Percentiles rank a stretch among this genome's conserved stretches.
phyloP scores from a whole-genome alignment of 2,113 vertebrate species.

The Bungarus multicinctus region DNA sequence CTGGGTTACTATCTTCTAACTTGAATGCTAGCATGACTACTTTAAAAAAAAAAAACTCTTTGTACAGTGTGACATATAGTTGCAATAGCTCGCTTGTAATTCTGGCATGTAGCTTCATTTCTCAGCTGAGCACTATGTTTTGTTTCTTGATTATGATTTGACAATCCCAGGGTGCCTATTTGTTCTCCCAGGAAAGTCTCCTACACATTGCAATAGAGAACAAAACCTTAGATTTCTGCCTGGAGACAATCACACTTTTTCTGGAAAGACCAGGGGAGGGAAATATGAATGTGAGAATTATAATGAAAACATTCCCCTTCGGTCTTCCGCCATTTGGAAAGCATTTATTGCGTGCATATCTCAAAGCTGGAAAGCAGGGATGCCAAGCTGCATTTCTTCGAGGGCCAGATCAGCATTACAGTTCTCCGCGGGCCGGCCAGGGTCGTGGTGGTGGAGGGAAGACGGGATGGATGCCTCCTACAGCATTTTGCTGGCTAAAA shows the following conservation, averaged over 20 bases:
- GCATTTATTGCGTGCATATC: neutral
- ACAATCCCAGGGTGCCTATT: neutral
- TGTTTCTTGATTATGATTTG: neutral
- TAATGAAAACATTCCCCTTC: neutral
- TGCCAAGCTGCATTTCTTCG: too few relatives aligned
- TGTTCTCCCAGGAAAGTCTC: neutral
- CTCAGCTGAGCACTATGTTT: neutral
- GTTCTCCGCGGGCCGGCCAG: too few relatives aligned
- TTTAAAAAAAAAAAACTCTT: neutral
- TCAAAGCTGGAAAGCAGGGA: neutral
- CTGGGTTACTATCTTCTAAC: neutral
- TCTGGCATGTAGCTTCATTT: neutral
- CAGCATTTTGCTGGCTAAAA: too few relatives aligned
- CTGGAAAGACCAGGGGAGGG: neutral
- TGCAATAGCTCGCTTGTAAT: neutral
- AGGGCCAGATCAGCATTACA: too few relatives aligned
- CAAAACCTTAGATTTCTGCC: neutral
- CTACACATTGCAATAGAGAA: neutral
- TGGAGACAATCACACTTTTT: neutral
- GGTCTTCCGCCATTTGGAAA: too few relatives aligned
- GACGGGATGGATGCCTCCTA: too few relatives aligned
- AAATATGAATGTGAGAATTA: neutral
- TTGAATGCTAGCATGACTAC: neutral
- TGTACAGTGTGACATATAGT: neutral
- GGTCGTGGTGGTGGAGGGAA: too few relatives aligned